Evolutionary conservation across 2,888 invertebrate genomes (phyloP).

Genomic region (Formica aserva): DNA sequence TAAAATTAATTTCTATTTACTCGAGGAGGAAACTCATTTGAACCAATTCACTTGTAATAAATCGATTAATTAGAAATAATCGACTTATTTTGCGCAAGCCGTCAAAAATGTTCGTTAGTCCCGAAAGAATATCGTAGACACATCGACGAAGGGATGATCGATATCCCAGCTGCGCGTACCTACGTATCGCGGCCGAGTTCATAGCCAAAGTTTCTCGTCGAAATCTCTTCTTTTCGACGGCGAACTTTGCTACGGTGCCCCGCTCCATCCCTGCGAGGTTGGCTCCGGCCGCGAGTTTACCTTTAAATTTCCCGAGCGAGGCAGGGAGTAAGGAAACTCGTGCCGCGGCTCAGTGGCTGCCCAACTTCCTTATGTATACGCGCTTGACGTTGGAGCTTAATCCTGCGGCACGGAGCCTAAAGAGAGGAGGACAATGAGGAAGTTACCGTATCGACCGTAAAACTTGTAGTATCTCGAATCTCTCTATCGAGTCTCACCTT

Average conservation of each 20-base stretch:
- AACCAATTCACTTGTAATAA: constrained; percentile 11
- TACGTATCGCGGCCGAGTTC: constrained; percentile 57
- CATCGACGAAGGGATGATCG: constrained; percentile 58
- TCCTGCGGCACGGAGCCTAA: constrained; percentile 56
- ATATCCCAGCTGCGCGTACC: constrained; percentile 47
- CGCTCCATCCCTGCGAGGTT: constrained; percentile 29
- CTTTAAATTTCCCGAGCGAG: constrained; percentile 62
- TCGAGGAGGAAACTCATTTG: constrained; percentile 12
- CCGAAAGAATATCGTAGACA: constrained; percentile 42
- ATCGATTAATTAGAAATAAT: constrained; percentile 29
- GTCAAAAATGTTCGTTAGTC: constrained; percentile 21
- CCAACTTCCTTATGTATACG: constrained; percentile 63
- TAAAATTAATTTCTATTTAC: constrained; percentile 21
- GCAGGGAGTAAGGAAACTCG: constrained; percentile 59
- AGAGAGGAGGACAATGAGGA: constrained; percentile 50
- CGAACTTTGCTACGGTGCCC: constrained; percentile 61
- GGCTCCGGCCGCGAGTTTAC: constrained; percentile 57
- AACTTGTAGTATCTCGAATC: constrained; percentile 37
- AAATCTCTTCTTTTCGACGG: constrained; percentile 62
- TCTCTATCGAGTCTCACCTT: constrained; percentile 8
- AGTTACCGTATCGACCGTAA: constrained; percentile 57
- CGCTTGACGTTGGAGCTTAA: constrained; percentile 61
- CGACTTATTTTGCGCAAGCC: neutral
- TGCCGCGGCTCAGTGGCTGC: constrained; percentile 58
- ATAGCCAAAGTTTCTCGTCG: constrained; percentile 59